These are phyloP conservation scores for Pelobates cultripes DNA, from an alignment of 2,797 vertebrate genomes.

Conservation along the genomic window DNA sequence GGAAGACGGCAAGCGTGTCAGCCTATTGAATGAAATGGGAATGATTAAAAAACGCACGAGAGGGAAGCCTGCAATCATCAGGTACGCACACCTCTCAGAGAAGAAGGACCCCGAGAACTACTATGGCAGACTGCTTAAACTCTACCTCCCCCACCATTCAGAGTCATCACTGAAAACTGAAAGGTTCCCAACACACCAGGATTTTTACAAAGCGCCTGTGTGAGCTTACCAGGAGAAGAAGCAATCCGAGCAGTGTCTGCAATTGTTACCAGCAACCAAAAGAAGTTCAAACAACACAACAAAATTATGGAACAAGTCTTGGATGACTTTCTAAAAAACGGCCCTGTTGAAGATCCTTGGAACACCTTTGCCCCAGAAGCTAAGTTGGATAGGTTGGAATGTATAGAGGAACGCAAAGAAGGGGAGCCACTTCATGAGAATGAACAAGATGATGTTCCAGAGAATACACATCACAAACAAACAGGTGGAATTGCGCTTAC, in stretches of 20 bases:
- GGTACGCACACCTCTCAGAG: no score
- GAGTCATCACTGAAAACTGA: not conserved
- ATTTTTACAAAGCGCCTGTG: not conserved
- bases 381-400: no score
- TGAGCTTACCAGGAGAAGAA: not conserved
- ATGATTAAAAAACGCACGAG: no score
- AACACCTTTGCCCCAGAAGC: no score
- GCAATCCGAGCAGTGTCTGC: not conserved
- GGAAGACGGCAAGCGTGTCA: not conserved
- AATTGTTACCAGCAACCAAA: not conserved
- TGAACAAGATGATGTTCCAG: slow-evolving; percentile 45
- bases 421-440: not conserved
- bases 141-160: not conserved
- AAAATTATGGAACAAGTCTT: no score
- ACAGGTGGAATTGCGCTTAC: slow-evolving; percentile 16
- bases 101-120: not conserved
- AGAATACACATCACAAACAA: slow-evolving; percentile 19
- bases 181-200: not conserved
- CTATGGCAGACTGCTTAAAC: not conserved
- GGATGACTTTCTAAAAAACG: no score
- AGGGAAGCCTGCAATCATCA: no score
- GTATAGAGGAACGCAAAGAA: slow-evolving; percentile 26
- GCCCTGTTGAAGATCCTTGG: no score
- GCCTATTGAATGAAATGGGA: no score
- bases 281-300: no score